phyloP scores from a whole-genome alignment of 2,113 vertebrate species.

The Ceyx margarethae region DNA sequence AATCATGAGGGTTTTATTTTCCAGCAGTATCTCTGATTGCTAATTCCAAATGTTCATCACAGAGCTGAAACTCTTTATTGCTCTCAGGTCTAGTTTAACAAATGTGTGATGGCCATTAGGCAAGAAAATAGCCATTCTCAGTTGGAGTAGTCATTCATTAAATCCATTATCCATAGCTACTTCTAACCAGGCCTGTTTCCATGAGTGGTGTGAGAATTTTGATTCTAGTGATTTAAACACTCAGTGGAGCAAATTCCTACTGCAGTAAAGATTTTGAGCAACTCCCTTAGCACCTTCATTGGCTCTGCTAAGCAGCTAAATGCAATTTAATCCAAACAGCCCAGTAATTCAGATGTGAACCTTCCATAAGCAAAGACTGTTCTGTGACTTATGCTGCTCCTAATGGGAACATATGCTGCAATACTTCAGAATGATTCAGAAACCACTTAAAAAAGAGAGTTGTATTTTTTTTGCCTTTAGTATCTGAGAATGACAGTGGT shows the following conservation, averaged over 20 bases:
- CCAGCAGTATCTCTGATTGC: not conserved
- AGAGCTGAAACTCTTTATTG: not conserved
- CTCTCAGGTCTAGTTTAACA: not conserved
- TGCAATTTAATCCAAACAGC: conserved; percentile 36
- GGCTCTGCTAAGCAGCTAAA: conserved; percentile 34
- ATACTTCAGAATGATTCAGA: conserved; percentile 10
- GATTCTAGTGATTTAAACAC: conserved; percentile 4
- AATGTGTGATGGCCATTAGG: not conserved
- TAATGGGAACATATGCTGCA: conserved; percentile 8
- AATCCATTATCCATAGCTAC: conserved; percentile 4
- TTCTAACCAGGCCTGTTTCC: conserved; percentile 1
- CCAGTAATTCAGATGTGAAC: conserved; percentile 18
- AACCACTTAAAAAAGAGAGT: not conserved
- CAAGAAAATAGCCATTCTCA: not conserved
- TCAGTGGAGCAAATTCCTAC: not conserved
- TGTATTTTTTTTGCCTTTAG: not conserved
- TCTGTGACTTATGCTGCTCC: not conserved
- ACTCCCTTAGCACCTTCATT: conserved; percentile 10
- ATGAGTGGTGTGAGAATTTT: conserved; percentile 14
- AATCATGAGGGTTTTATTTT: accelerated
- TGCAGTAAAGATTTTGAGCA: not conserved
- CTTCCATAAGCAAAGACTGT: conserved; percentile 24
- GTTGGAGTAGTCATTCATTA: not conserved
- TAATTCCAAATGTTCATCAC: not conserved
- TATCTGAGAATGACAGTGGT: not conserved